Conservation (phyloP, 2,888 invertebrate species). For the Rhingia rostrata region DNA sequence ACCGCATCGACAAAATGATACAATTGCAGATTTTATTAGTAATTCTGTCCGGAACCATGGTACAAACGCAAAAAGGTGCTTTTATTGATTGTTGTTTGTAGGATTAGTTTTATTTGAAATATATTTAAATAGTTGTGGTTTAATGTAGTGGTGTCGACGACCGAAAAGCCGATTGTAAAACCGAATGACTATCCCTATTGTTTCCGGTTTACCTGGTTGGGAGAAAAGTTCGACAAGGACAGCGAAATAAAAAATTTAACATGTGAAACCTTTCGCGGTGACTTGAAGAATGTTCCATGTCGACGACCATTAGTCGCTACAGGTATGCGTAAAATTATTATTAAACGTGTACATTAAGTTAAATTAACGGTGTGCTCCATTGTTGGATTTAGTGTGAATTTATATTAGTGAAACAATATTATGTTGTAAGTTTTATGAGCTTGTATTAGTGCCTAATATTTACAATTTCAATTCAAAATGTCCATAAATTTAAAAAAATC, state of each 20-base stretch:
- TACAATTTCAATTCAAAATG: too few relatives aligned
- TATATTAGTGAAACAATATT: too few relatives aligned
- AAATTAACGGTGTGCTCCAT: too few relatives aligned
- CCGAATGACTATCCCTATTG: conserved; percentile 83
- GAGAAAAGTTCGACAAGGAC: conserved; percentile 85
- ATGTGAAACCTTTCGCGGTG: conserved; percentile 84
- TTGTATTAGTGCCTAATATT: too few relatives aligned
- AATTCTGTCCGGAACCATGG: conserved; percentile 17
- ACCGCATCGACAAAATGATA: conserved; percentile 20
- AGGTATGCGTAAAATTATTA: conserved; percentile 82
- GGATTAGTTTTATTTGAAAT: conserved; percentile 75
- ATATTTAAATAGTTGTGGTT: conserved; percentile 74
- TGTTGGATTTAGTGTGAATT: too few relatives aligned
- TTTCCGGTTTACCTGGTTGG: conserved; percentile 88
- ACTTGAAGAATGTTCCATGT: conserved; percentile 85
- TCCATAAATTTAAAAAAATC: too few relatives aligned
- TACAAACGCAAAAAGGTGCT: conserved; percentile 27
- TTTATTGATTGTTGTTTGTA: background rate
- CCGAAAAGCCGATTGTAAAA: conserved; percentile 33
- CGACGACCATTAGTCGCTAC: conserved; percentile 86
- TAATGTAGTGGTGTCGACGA: conserved; percentile 77
- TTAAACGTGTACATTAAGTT: too few relatives aligned
- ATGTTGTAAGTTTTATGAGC: too few relatives aligned
- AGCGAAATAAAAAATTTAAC: conserved; percentile 84
- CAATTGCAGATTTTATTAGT: conserved; percentile 30